These are phyloP conservation scores for Papilio xuthus DNA, from an alignment of 1,140 invertebrate genomes.

Conservation along the genomic window DNA sequence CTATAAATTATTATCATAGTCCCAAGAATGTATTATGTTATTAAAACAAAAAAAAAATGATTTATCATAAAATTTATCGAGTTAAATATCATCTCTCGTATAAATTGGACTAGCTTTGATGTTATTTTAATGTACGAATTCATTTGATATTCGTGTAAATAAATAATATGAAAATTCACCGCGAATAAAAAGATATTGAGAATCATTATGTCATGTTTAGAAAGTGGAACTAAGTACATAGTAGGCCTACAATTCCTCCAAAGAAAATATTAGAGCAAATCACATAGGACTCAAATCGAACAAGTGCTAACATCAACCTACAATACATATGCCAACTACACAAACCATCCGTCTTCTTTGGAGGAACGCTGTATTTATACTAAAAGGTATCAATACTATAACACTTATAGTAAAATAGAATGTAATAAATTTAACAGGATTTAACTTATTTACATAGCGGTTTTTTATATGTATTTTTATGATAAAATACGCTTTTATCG, in stretches of 20 bases:
- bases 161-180: conserved; percentile 10
- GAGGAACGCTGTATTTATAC: conserved; percentile 70
- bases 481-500: conserved; percentile 21
- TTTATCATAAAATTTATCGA: conserved; percentile 40
- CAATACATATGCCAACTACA: conserved; percentile 49
- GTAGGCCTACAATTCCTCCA: conserved; percentile 73
- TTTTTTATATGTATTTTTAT: conserved; percentile 32
- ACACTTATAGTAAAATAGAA: conserved; percentile 81
- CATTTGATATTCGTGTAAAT: conserved; percentile 21
- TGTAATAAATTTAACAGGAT: conserved; percentile 80
- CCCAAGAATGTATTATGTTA: conserved; percentile 23
- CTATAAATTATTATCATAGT: conserved; percentile 44
- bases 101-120: conserved; percentile 58
- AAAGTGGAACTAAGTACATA: conserved; percentile 52
- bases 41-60: conserved; percentile 42
- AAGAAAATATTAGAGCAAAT: conserved; percentile 59
- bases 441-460: conserved; percentile 79
- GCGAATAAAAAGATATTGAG: conserved; percentile 1
- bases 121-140: conserved; percentile 39
- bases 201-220: conserved; percentile 51
- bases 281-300: conserved; percentile 12
- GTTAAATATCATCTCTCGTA: conserved; percentile 42
- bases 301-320: conserved; percentile 32
- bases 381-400: conserved; percentile 75
- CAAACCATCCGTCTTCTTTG: conserved; percentile 58